Evolutionary conservation across 2,888 invertebrate genomes (phyloP).

Genomic region (Eupithecia inturbata): DNA sequence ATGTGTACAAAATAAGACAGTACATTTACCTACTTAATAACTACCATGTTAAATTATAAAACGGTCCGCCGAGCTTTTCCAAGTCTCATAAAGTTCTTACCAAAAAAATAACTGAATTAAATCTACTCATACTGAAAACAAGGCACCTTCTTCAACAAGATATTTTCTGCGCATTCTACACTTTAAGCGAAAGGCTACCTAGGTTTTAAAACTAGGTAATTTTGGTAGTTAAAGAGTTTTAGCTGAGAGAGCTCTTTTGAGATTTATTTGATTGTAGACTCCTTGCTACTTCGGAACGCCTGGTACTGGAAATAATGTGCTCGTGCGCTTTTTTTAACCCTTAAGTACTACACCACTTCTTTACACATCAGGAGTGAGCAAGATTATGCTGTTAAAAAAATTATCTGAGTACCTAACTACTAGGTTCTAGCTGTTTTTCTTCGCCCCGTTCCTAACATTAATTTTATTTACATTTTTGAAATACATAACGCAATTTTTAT

Average conservation of each 20-base stretch:
- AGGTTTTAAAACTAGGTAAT: conserved; percentile 20
- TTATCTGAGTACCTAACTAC: no score
- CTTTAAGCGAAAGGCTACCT: conserved; percentile 11
- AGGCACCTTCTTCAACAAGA: conserved; percentile 7
- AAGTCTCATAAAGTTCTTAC: neutral
- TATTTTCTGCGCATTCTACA: conserved; percentile 16
- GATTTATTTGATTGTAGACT: conserved; percentile 33
- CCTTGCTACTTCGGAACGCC: conserved; percentile 22
- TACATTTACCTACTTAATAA: neutral
- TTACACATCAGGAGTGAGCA: neutral
- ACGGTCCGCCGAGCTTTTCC: neutral
- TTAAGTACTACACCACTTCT: neutral
- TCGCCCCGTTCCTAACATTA: no score
- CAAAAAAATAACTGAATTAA: neutral
- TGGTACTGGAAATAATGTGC: conserved; percentile 15
- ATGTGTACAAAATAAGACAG: neutral
- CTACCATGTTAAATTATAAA: neutral
- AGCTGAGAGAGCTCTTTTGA: conserved; percentile 28
- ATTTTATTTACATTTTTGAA: no score
- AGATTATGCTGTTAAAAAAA: neutral
- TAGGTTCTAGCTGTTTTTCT: no score
- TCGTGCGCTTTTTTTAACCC: neutral
- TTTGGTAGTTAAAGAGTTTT: conserved; percentile 28
- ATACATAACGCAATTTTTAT: no score
- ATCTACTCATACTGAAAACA: neutral